A percentile compares a stretch with the other conserved stretches of the same genome.
These are phyloP conservation scores for Drosophila limbata DNA, from an alignment of 2,888 invertebrate species.

Conservation along the genomic window DNA sequence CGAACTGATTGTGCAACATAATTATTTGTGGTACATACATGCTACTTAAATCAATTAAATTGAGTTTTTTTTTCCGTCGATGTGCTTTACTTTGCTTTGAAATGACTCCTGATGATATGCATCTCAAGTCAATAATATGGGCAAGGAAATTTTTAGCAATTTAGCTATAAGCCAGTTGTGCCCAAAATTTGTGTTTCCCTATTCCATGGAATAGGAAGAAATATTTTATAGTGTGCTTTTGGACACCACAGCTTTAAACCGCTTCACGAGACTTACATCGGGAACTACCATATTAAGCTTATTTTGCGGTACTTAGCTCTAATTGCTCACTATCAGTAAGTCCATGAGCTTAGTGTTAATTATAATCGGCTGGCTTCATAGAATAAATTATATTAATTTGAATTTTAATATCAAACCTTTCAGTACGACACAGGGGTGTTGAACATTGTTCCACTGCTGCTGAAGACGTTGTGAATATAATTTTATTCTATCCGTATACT, in stretches of 20 bases:
- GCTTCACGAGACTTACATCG: background rate
- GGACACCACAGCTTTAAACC: background rate
- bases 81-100: too few relatives aligned
- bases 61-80: too few relatives aligned
- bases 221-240: too few relatives aligned
- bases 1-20: too few relatives aligned
- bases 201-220: too few relatives aligned
- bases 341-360: slow-evolving; percentile 2
- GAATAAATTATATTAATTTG: background rate
- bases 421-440: slow-evolving; percentile 77
- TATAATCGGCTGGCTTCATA: background rate
- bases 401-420: slow-evolving; percentile 67
- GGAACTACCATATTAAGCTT: background rate
- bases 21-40: too few relatives aligned
- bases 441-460: slow-evolving; percentile 86
- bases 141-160: too few relatives aligned
- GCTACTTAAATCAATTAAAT: too few relatives aligned
- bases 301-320: background rate
- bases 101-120: too few relatives aligned
- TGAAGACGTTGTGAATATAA: slow-evolving; percentile 88
- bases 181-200: too few relatives aligned
- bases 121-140: too few relatives aligned
- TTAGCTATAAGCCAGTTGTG: too few relatives aligned
- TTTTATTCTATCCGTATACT: slow-evolving; percentile 93
- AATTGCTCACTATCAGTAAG: background rate